phyloP scores from a whole-genome alignment of 2,797 vertebrate genomes.

The Cyclopterus lumpus region DNA sequence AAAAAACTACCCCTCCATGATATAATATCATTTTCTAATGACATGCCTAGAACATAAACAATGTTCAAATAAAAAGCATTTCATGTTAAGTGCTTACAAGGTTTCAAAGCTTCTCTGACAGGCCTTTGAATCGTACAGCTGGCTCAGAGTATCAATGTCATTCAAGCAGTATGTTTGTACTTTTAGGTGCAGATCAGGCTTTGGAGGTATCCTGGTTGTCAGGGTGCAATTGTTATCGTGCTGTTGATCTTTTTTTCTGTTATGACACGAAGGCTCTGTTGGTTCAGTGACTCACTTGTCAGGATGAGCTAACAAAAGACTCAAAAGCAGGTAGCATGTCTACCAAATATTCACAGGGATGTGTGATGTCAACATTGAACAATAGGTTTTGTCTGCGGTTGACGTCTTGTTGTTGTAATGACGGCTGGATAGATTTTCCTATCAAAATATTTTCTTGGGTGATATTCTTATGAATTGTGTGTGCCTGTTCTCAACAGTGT shows the following conservation, averaged over 20 bases:
- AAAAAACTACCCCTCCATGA: neutral
- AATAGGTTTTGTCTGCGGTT: neutral
- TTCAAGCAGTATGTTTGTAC: constrained; percentile 29
- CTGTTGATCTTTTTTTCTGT: constrained; percentile 38
- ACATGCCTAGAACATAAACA: constrained; percentile 10
- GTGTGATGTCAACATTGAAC: constrained; percentile 11
- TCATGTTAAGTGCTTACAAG: constrained; percentile 15
- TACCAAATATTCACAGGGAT: constrained; percentile 8
- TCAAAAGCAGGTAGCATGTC: constrained; percentile 19
- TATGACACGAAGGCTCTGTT: constrained; percentile 56
- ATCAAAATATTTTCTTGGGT: constrained; percentile 8
- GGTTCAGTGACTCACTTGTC: constrained; percentile 61
- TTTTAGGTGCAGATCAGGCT: constrained; percentile 37
- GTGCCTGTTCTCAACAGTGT: neutral
- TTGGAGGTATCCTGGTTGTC: constrained; percentile 30
- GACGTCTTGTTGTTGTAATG: constrained; percentile 15
- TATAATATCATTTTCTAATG: constrained; percentile 1
- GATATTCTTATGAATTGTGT: neutral
- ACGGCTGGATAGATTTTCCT: constrained; percentile 3
- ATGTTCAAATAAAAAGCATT: neutral
- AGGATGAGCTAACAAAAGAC: constrained; percentile 43
- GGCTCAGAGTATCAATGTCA: constrained; percentile 46
- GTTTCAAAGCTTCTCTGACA: constrained; percentile 34
- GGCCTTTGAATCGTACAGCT: constrained; percentile 26
- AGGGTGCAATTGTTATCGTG: constrained; percentile 9